Conservation (phyloP, 2,113 vertebrate species). For the Glaucidium brasilianum region DNA sequence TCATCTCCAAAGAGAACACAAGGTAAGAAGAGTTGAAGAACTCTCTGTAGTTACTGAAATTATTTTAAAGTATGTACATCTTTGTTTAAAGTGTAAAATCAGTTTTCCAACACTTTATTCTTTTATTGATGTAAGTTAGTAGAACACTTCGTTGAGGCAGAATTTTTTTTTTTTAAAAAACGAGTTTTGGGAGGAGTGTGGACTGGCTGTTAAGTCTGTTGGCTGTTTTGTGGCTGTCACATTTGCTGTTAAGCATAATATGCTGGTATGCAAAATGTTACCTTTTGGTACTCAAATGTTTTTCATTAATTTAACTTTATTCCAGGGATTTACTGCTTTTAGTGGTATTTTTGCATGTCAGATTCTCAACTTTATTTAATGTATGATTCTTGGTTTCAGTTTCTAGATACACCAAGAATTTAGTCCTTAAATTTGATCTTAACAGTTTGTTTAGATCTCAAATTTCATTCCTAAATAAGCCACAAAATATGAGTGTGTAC, state of each 20-base stretch:
- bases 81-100: background rate
- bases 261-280: rapidly evolving
- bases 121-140: background rate
- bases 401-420: background rate
- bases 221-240: background rate
- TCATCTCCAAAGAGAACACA: slow-evolving; percentile 75
- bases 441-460: background rate
- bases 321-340: background rate
- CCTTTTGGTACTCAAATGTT: background rate
- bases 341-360: background rate
- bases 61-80: background rate
- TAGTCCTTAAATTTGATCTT: background rate
- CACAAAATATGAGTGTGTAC: background rate
- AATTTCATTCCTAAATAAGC: background rate
- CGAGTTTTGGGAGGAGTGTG: rapidly evolving
- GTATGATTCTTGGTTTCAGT: background rate
- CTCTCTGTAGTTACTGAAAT: background rate
- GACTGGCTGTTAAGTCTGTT: background rate
- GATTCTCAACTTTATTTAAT: background rate
- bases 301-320: background rate
- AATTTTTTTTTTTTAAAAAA: background rate
- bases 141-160: background rate
- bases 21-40: slow-evolving; percentile 59
- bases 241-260: background rate
- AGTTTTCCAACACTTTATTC: background rate